A percentile compares a stretch with the other conserved stretches of the same genome.
Evolutionary conservation across 2,888 invertebrate species (phyloP).

Genomic region (Phlogophora meticulosa): DNA sequence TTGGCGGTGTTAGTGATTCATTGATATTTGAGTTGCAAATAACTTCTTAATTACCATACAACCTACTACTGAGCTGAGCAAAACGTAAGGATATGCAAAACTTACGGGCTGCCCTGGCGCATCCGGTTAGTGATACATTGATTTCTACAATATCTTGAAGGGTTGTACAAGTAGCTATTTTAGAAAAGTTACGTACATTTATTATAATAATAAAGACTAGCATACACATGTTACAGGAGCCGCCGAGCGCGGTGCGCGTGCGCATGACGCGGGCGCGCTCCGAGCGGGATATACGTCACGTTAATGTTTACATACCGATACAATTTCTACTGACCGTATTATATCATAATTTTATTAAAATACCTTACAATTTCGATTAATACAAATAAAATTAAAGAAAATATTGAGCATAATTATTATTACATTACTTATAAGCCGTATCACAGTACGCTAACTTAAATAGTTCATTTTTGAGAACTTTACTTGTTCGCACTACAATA

Average conservation of each 20-base stretch:
- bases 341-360: constrained; percentile 68
- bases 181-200: constrained; percentile 77
- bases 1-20: too few relatives aligned
- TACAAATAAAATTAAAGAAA: constrained; percentile 77
- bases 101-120: constrained; percentile 3
- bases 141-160: constrained; percentile 79
- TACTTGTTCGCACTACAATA: constrained; percentile 59
- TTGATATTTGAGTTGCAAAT: too few relatives aligned
- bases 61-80: too few relatives aligned
- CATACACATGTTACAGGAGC: constrained; percentile 83
- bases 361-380: constrained; percentile 75
- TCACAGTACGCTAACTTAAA: constrained; percentile 89
- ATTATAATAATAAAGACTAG: constrained; percentile 89
- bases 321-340: constrained; percentile 54
- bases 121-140: constrained; percentile 74
- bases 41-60: too few relatives aligned
- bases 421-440: constrained; percentile 84
- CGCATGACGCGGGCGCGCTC: neutral
- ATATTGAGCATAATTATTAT: constrained; percentile 86
- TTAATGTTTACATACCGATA: constrained; percentile 55
- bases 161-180: constrained; percentile 75
- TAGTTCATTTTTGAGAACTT: constrained; percentile 70
- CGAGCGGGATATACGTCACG: constrained; percentile 23
- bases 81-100: too few relatives aligned
- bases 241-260: constrained; percentile 1